Base-by-base conservation (phyloP, 2,113 vertebrate species). In the Sinocyclocheilus anshuiensis region DNA sequence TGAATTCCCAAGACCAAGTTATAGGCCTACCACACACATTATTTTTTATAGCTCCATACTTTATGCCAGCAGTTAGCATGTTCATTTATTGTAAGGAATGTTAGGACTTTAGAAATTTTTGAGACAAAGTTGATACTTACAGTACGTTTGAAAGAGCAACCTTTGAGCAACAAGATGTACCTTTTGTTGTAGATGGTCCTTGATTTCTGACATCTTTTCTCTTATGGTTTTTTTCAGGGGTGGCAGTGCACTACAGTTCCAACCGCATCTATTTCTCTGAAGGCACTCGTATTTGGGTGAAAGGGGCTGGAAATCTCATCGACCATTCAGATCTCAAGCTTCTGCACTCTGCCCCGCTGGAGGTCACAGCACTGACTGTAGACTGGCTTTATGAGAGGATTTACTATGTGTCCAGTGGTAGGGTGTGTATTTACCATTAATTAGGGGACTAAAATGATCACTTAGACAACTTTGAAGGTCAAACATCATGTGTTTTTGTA, bases 301-400 rank as follows among this genome's bases (percentile, higher is more conserved):
- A 96, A 90, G 89, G 91, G 39, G 75, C 83, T 84, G 83, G 83
- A 79, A 91, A 94, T 83, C 91, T 95, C 85, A 93, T 92, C 4
- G 88, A 95, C 81, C 4, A 42, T 13, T 94, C 93, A 36, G 92
- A 95, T 67, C 85, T 95, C 63, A 91, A 18, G 11, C 90, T 92
- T 50, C 93, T 96, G 84, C 93, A 93, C 71, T 84, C 84, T 89
- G 94, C 93, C 77, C 86, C 86, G 55, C 90, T 92, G 26, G 91
- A 89, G 65, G 93, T 96, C 92, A 92, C 84, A 0, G 95, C 94
- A 29, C 89, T 96, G 87, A 95, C 94, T 15, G 24, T 94, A 77
- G 95, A 96, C 36, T 96, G 95, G 95, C 93, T 96, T 88, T 94
- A 95, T 89, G 88, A 92, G 77, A 95, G 77, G 81, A 91, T 96